These are phyloP conservation scores for Stomatorhinus walkeri DNA, from an alignment of 2,797 vertebrate genomes.

Conservation along the genomic window DNA sequence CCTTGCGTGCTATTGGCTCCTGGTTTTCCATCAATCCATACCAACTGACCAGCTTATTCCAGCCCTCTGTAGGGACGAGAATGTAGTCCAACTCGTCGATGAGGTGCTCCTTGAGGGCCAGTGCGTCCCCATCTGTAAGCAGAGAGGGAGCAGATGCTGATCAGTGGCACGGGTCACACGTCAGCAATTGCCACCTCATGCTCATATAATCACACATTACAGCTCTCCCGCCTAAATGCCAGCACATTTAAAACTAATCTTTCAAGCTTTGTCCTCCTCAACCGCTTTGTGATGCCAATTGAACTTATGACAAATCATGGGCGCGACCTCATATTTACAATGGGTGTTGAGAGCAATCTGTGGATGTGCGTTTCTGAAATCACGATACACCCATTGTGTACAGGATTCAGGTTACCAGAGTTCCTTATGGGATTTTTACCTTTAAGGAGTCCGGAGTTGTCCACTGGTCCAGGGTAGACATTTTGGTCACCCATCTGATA, in stretches of 20 bases:
- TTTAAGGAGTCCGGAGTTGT: slow-evolving; percentile 95
- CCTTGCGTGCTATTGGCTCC: slow-evolving; percentile 94
- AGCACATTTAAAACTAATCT: background rate
- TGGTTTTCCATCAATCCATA: slow-evolving; percentile 83
- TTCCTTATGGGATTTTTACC: slow-evolving; percentile 53
- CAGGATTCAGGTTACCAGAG: background rate
- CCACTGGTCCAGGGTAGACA: slow-evolving; percentile 94
- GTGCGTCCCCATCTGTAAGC: slow-evolving; percentile 77
- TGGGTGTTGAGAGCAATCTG: background rate
- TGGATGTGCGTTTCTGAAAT: background rate
- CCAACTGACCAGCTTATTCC: slow-evolving; percentile 98
- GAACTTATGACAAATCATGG: background rate
- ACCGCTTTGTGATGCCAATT: background rate
- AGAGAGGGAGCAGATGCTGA: background rate
- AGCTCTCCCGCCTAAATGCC: background rate
- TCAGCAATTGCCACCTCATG: background rate
- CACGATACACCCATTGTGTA: background rate
- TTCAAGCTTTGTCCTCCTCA: background rate
- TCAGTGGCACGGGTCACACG: background rate
- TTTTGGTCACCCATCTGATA: slow-evolving; percentile 97
- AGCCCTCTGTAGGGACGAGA: slow-evolving; percentile 91
- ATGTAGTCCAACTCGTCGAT: slow-evolving; percentile 98
- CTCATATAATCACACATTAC: background rate
- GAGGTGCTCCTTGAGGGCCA: slow-evolving; percentile 94
- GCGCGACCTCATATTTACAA: background rate